Percentiles rank a stretch among this genome's conserved stretches.
Evolutionary conservation across 1,140 invertebrate species (phyloP).

Genomic region (Contarinia nasturtii): DNA sequence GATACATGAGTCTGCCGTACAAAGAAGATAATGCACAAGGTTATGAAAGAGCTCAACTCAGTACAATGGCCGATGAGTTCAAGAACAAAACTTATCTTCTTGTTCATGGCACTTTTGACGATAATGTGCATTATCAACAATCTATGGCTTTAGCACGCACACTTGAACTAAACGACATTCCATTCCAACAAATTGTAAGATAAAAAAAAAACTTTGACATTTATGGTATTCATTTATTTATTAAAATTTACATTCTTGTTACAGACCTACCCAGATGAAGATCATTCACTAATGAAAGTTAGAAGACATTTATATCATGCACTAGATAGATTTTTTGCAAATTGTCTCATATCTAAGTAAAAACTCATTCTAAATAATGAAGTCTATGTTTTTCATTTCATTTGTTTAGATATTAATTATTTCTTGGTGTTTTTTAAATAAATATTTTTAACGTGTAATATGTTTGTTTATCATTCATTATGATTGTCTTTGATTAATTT

Average conservation of each 20-base stretch:
- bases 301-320: constrained; percentile 74
- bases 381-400: no score
- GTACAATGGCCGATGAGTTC: constrained; percentile 39
- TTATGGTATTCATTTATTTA: no score
- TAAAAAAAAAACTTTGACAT: constrained; percentile 8
- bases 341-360: no score
- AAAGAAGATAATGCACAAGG: constrained; percentile 48
- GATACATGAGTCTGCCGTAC: constrained; percentile 77
- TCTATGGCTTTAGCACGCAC: constrained; percentile 74
- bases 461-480: no score
- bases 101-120: constrained; percentile 78
- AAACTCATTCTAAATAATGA: no score
- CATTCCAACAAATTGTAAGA: constrained; percentile 73
- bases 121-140: constrained; percentile 93
- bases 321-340: constrained; percentile 66
- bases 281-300: constrained; percentile 61
- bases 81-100: constrained; percentile 64
- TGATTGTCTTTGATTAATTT: no score
- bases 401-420: no score
- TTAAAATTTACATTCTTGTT: no score
- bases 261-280: constrained; percentile 85
- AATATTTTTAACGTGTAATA: no score
- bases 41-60: constrained; percentile 58
- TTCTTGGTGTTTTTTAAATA: no score
- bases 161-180: constrained; percentile 65